These are phyloP conservation scores for Diaperis boleti DNA, from an alignment of 2,888 invertebrate genomes.

Conservation along the genomic window DNA sequence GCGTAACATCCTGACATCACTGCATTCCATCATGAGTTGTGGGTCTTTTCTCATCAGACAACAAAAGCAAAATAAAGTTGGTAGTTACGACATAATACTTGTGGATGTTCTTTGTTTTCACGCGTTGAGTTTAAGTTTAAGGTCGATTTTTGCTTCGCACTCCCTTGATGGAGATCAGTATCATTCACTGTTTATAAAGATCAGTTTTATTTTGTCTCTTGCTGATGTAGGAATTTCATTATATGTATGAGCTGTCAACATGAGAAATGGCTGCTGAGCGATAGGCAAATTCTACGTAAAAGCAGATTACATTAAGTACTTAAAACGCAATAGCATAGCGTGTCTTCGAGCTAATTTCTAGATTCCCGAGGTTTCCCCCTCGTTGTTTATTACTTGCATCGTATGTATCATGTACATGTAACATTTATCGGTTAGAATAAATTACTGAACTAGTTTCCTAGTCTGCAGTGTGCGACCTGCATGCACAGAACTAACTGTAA, in stretches of 20 bases:
- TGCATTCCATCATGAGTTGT: too few relatives aligned
- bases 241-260: background rate
- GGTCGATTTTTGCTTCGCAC: too few relatives aligned
- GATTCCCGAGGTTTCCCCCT: slow-evolving; percentile 6
- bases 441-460: slow-evolving; percentile 48
- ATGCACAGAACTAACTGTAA: slow-evolving; percentile 48
- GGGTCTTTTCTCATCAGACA: too few relatives aligned
- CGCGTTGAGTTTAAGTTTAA: too few relatives aligned
- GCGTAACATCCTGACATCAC: too few relatives aligned
- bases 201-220: background rate
- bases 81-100: too few relatives aligned
- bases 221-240: background rate
- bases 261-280: background rate
- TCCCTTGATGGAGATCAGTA: too few relatives aligned
- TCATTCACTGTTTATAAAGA: background rate
- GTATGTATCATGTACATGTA: slow-evolving; percentile 49
- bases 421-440: slow-evolving; percentile 48
- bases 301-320: background rate
- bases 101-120: too few relatives aligned
- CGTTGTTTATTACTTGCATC: slow-evolving; percentile 21
- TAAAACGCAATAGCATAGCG: slow-evolving; percentile 15
- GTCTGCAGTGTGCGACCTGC: slow-evolving; percentile 47
- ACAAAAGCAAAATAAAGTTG: too few relatives aligned
- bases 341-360: slow-evolving; percentile 3
- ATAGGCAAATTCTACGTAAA: background rate